Base-by-base conservation (phyloP, 2,888 invertebrate genomes). In the Mimumesa dahlbomi region DNA sequence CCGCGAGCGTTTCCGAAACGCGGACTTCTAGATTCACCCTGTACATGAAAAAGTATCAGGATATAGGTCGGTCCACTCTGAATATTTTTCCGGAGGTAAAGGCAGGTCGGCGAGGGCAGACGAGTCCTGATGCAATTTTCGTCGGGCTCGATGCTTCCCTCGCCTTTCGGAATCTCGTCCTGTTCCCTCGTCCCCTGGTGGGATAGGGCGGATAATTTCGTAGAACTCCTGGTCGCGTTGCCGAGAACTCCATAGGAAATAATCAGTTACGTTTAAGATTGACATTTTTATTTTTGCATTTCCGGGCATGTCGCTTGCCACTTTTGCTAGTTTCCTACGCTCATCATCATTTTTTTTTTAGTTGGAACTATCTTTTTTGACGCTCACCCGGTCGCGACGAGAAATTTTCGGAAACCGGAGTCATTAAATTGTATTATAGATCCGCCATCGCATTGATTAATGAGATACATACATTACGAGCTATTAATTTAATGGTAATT, bases 71-170 rank as follows among this genome's bases (percentile, higher is more conserved):
- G 72, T 75, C 64, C 78, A 75, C 61, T 78, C 58, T 75, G 72
- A 70, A 78, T 75, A 78, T 78, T 73, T 78, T 73, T 68, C 68
- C 52, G 34, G 58, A 31, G 48, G 43, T 64, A 40, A 45, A 62
- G 56, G 31, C 36, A 42, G 50, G 43, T 29, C 22, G 50, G 36
- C 22, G 52, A 43, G 58, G 46, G 46, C 21, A 50, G 57, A 59
- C 46, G 59, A 52, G 40, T 43, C 13, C 52, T 72, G 77, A 82
- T 78, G 79, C 69, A 79, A 81, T 81, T 81, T 75, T 81, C 71
- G 67, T 65, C 61, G 58, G 34, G 52, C 46, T 61, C 54, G 66
- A 64, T 58, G 54, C 58, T 57, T 61, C 42, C 34, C 59, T 50
- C 48, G 53, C 54, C 73, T 71, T 71, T 62, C 56, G 74, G 57